These are phyloP conservation scores for Xanthia icteritia DNA, from an alignment of 2,888 invertebrate species.

Conservation along the genomic window DNA sequence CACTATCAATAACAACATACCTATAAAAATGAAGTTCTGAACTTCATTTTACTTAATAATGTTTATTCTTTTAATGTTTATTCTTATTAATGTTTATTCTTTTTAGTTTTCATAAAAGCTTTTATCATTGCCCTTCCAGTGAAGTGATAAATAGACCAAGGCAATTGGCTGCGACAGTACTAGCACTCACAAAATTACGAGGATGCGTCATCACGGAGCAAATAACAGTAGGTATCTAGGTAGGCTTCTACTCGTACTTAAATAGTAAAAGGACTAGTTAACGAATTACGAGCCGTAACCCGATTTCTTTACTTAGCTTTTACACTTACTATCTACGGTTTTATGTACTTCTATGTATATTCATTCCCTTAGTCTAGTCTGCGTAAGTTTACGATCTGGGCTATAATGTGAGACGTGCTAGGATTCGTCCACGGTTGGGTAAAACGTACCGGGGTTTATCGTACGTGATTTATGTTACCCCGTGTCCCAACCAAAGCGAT, in stretches of 20 bases:
- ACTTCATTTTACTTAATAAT: too few relatives aligned
- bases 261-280: constrained; percentile 49
- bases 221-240: constrained; percentile 1
- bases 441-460: constrained; percentile 5
- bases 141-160: constrained; percentile 25
- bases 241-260: constrained; percentile 17
- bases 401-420: constrained; percentile 35
- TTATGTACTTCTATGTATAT: constrained; percentile 41
- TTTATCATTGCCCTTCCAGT: neutral
- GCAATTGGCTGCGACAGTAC: constrained; percentile 6
- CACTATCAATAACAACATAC: neutral
- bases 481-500: neutral
- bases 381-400: constrained; percentile 38
- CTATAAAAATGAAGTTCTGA: neutral
- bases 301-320: constrained; percentile 55
- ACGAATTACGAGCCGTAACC: constrained; percentile 40
- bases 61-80: too few relatives aligned
- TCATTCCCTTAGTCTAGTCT: constrained; percentile 27
- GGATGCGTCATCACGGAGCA: constrained; percentile 12
- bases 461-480: constrained; percentile 25
- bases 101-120: constrained; percentile 21
- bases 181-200: constrained; percentile 50
- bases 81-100: too few relatives aligned
- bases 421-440: constrained; percentile 18
- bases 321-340: constrained; percentile 25